Percentiles rank a stretch among this genome's conserved stretches.
These are phyloP conservation scores for Temnopleurus reevesii DNA, from an alignment of 53 echinoderm and acorn worm species.

Conservation along the genomic window DNA sequence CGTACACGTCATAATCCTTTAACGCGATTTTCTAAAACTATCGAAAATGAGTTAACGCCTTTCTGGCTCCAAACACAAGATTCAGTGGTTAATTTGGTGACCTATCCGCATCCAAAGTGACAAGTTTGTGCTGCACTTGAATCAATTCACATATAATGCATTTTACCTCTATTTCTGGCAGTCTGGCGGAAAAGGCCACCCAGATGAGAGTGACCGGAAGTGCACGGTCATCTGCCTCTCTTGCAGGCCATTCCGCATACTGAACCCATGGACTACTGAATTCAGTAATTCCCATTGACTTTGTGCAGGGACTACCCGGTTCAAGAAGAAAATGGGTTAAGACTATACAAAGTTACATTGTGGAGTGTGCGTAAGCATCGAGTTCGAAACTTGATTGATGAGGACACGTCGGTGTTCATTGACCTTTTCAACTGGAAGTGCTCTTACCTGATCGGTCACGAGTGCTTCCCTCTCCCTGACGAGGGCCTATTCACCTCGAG, in stretches of 20 bases:
- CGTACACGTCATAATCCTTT: too few relatives aligned
- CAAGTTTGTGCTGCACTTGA: neutral
- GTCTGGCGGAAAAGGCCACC: too few relatives aligned
- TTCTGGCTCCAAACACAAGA: too few relatives aligned
- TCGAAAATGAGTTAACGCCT: too few relatives aligned
- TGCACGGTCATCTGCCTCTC: neutral
- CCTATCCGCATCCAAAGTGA: neutral
- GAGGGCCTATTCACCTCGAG: neutral
- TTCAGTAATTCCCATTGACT: too few relatives aligned
- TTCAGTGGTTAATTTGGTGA: too few relatives aligned
- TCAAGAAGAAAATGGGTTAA: too few relatives aligned
- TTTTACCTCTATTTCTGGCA: neutral
- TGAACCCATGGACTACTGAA: neutral
- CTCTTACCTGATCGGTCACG: neutral
- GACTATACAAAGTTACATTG: too few relatives aligned
- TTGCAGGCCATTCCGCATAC: neutral
- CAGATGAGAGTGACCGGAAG: neutral
- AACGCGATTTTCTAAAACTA: too few relatives aligned
- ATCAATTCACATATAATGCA: neutral
- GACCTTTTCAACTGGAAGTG: conserved; percentile 57
- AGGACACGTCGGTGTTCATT: conserved; percentile 45
- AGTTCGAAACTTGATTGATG: conserved; percentile 35
- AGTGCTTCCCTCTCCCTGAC: conserved; percentile 22
- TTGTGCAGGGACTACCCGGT: too few relatives aligned
- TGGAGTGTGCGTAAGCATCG: conserved; percentile 3